Evolutionary conservation across 1,140 invertebrate species (phyloP).

Genomic region (Cardiocondyla obscurior): DNA sequence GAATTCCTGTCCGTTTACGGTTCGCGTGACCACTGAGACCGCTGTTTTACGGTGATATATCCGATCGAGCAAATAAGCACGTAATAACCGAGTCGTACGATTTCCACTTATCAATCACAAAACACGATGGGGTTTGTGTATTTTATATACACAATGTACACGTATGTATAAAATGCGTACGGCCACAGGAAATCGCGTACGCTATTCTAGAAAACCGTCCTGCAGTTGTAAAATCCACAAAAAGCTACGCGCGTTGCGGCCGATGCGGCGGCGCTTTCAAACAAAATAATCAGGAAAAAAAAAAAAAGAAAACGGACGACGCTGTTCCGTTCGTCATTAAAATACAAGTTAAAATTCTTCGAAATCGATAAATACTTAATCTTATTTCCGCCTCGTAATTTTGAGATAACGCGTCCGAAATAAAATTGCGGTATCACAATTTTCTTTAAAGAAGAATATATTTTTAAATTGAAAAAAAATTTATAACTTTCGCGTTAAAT

Average conservation of each 20-base stretch:
- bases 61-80: slow-evolving; percentile 35
- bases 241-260: slow-evolving; percentile 37
- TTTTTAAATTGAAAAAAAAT: no score
- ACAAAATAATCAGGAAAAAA: not conserved
- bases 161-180: slow-evolving; percentile 8
- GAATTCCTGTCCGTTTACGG: not conserved
- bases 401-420: not conserved
- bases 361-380: not conserved
- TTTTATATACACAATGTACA: slow-evolving; percentile 43
- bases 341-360: slow-evolving; percentile 6
- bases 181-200: not conserved
- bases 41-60: slow-evolving; percentile 20
- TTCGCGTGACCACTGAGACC: not conserved
- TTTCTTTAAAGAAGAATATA: not conserved
- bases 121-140: slow-evolving; percentile 57
- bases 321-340: slow-evolving; percentile 6
- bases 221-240: slow-evolving; percentile 58
- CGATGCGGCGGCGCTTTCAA: slow-evolving; percentile 49
- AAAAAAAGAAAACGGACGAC: not conserved
- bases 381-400: not conserved
- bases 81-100: slow-evolving; percentile 23
- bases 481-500: no score
- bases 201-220: slow-evolving; percentile 59
- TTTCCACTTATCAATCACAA: slow-evolving; percentile 24
- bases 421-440: not conserved